A percentile compares a stretch with the other conserved stretches of the same genome.
These are phyloP conservation scores for Natrix natrix DNA, from an alignment of 2,797 vertebrate genomes.

Conservation along the genomic window DNA sequence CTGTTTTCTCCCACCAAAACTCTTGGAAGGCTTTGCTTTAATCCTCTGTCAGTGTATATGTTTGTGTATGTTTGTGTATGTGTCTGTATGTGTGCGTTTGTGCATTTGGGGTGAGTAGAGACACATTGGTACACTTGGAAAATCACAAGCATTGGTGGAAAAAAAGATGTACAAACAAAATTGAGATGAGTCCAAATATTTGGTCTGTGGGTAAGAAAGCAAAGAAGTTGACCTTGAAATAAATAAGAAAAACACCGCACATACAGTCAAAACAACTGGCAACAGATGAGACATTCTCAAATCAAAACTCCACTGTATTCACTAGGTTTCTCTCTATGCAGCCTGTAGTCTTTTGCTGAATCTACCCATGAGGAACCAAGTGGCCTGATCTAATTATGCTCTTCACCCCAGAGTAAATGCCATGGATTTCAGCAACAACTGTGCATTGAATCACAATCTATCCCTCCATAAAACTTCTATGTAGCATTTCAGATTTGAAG, in stretches of 20 bases:
- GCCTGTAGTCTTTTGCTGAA: not conserved
- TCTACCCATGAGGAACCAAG: not conserved
- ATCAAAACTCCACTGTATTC: not conserved
- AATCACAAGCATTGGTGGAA: constrained; percentile 57
- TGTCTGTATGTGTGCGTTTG: not conserved
- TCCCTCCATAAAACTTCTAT: not conserved
- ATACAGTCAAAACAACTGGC: not conserved
- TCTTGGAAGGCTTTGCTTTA: not conserved
- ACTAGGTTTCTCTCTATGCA: not conserved
- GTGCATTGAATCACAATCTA: not conserved
- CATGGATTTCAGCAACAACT: not conserved
- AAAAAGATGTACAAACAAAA: constrained; percentile 55
- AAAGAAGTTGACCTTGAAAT: not conserved
- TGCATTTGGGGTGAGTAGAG: not conserved
- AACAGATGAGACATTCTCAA: not conserved
- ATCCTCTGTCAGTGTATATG: not conserved
- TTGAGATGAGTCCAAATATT: not conserved
- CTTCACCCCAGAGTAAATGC: not conserved
- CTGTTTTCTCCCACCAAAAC: not conserved
- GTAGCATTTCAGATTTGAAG: not conserved
- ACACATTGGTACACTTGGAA: not conserved
- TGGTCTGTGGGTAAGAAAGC: not conserved
- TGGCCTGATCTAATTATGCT: not conserved
- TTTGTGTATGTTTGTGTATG: not conserved
- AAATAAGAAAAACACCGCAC: not conserved